These are phyloP conservation scores for Cosmia trapezina DNA, from an alignment of 2,888 invertebrate genomes.

Conservation along the genomic window DNA sequence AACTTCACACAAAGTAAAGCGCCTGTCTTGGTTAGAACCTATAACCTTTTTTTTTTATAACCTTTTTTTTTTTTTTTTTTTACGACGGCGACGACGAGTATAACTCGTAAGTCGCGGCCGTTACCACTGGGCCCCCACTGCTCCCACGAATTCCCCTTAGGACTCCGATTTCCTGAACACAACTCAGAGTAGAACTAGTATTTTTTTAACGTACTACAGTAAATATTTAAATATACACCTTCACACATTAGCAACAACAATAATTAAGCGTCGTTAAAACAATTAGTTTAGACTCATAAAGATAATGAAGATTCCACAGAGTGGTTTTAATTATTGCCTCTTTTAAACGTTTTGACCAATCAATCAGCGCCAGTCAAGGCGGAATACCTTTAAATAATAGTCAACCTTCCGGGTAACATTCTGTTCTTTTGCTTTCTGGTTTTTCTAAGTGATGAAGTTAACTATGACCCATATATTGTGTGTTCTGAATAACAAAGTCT, in stretches of 20 bases:
- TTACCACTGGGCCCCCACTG: too few species aligned
- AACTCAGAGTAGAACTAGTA: not conserved
- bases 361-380: slow-evolving; percentile 23
- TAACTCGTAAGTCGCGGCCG: too few species aligned
- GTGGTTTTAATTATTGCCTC: slow-evolving; percentile 26
- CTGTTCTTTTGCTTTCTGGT: not conserved
- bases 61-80: too few species aligned
- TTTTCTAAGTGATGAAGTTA: not conserved
- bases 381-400: slow-evolving; percentile 1
- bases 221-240: not conserved
- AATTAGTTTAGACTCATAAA: slow-evolving; percentile 17
- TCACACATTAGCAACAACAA: slow-evolving; percentile 8
- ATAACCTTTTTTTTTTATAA: too few species aligned
- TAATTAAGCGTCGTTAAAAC: slow-evolving; percentile 9
- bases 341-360: slow-evolving; percentile 23
- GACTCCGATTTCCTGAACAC: not conserved
- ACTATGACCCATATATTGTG: too few species aligned
- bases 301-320: slow-evolving; percentile 22
- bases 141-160: not conserved
- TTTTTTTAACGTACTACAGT: not conserved
- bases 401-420: slow-evolving; percentile 8
- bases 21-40: too few species aligned
- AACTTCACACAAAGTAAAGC: too few species aligned
- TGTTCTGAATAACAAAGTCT: not conserved
- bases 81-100: too few species aligned